phyloP scores from a whole-genome alignment of 2,888 invertebrate genomes.

The Ferdinandea cuprea region DNA sequence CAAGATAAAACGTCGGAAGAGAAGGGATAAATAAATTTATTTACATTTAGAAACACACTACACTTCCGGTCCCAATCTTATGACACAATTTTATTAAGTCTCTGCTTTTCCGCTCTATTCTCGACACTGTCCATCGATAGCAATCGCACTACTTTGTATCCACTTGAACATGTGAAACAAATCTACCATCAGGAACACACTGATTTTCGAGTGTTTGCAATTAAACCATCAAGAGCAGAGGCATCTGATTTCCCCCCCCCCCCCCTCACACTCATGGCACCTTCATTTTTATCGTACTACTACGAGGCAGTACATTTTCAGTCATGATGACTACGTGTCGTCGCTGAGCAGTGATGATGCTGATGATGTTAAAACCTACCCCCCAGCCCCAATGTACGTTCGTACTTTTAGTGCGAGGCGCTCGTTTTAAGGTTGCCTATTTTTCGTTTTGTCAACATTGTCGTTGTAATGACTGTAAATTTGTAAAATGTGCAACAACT shows the following conservation, averaged over 20 bases:
- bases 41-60: too few relatives aligned
- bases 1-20: too few relatives aligned
- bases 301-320: background rate
- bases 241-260: constrained; percentile 13
- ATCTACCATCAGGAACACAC: constrained; percentile 30
- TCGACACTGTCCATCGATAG: background rate
- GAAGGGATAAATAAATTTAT: too few relatives aligned
- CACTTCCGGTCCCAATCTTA: too few relatives aligned
- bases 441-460: constrained; percentile 20
- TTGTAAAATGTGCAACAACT: constrained; percentile 42
- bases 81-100: too few relatives aligned
- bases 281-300: background rate
- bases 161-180: constrained; percentile 16
- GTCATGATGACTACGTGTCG: background rate
- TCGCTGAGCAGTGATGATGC: constrained; percentile 8
- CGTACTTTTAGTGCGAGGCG: constrained; percentile 14
- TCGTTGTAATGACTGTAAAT: constrained; percentile 28
- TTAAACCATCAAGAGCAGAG: constrained; percentile 59
- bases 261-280: background rate
- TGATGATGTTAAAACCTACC: background rate
- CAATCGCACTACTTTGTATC: constrained; percentile 4
- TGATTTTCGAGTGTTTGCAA: constrained; percentile 65
- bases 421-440: constrained; percentile 16
- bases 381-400: background rate
- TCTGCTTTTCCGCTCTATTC: background rate